Evolutionary conservation across 2,797 vertebrate species (phyloP).

Genomic region (Acestrorhynchus altus): DNA sequence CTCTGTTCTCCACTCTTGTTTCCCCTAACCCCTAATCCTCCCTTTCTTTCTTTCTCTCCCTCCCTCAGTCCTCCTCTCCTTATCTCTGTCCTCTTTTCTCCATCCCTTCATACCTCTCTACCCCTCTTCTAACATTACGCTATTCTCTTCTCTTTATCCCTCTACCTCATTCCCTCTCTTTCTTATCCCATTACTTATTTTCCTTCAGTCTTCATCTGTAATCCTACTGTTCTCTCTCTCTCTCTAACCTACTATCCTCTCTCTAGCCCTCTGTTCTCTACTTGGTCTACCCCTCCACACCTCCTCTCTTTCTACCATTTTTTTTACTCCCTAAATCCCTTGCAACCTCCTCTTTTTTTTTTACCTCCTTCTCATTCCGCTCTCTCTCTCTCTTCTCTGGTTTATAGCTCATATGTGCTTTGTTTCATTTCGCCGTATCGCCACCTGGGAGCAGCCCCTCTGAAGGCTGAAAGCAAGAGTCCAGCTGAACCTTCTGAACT

Average conservation of each 20-base stretch:
- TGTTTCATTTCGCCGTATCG: constrained; percentile 43
- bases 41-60: constrained; percentile 19
- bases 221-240: background rate
- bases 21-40: background rate
- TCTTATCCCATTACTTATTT: background rate
- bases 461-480: constrained; percentile 41
- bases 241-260: background rate
- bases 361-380: constrained; percentile 15
- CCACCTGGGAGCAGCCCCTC: constrained; percentile 54
- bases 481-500: constrained; percentile 35
- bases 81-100: background rate
- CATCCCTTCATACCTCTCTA: constrained; percentile 12
- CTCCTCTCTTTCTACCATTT: background rate
- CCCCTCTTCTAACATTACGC: no score
- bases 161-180: constrained; percentile 8
- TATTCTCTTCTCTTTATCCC: constrained; percentile 20
- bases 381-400: constrained; percentile 45
- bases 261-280: background rate
- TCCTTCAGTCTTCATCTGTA: constrained; percentile 25
- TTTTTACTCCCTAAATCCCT: background rate
- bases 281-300: background rate
- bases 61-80: constrained; percentile 10
- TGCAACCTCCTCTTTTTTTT: background rate
- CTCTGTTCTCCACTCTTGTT: background rate
- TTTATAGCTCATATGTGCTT: constrained; percentile 56